Conservation (phyloP, 1,140 invertebrate genomes). For the Monochamus saltuarius region DNA sequence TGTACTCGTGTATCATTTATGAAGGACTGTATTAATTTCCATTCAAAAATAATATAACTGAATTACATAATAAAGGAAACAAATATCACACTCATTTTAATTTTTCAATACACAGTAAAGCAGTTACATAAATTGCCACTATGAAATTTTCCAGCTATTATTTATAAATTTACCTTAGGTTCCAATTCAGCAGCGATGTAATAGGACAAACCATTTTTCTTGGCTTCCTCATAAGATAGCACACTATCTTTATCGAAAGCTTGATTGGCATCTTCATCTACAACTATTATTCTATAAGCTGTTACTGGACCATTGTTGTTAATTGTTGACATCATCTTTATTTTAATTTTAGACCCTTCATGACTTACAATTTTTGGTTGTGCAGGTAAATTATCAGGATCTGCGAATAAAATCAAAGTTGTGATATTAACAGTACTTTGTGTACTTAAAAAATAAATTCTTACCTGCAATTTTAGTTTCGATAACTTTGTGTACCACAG, state of each 20-base stretch:
- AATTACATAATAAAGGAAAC: too few species aligned
- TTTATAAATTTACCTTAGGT: slow-evolving; percentile 47
- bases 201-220: slow-evolving; percentile 64
- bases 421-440: slow-evolving; percentile 1
- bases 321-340: slow-evolving; percentile 61
- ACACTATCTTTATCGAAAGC: slow-evolving; percentile 61
- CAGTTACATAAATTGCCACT: too few species aligned
- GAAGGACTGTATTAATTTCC: too few species aligned
- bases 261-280: slow-evolving; percentile 63
- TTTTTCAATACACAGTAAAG: too few species aligned
- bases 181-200: slow-evolving; percentile 79
- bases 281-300: slow-evolving; percentile 70
- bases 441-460: slow-evolving; percentile 6
- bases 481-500: slow-evolving; percentile 33
- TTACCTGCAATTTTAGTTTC: slow-evolving; percentile 43
- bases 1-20: too few species aligned
- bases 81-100: too few species aligned
- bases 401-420: slow-evolving; percentile 34
- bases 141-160: too few species aligned
- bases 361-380: slow-evolving; percentile 63
- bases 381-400: slow-evolving; percentile 64
- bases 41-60: too few species aligned
- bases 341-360: slow-evolving; percentile 59
- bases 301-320: slow-evolving; percentile 76
- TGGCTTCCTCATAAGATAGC: slow-evolving; percentile 61